A percentile compares a stretch with the other conserved stretches of the same genome.
Evolutionary conservation across 2,888 invertebrate genomes (phyloP).

Genomic region (Scaptomyza cyrtandrae): DNA sequence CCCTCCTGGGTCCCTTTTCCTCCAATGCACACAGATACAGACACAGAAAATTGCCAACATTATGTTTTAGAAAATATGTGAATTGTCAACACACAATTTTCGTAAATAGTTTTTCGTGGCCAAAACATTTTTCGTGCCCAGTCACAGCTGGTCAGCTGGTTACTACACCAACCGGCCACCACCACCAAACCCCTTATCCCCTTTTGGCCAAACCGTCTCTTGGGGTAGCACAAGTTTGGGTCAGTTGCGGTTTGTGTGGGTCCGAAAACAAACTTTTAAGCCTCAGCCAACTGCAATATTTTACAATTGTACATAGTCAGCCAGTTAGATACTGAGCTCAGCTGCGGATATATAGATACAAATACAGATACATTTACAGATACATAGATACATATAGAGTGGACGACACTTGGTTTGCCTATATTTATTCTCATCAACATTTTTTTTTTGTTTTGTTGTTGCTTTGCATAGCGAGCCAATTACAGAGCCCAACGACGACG

Average conservation of each 20-base stretch:
- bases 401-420: constrained; percentile 13
- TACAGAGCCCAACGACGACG: constrained; percentile 40
- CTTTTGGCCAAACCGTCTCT: not conserved
- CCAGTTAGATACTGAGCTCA: constrained; percentile 21
- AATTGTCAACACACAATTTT: constrained; percentile 82
- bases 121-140: constrained; percentile 61
- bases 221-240: constrained; percentile 62
- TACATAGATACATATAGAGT: not conserved
- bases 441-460: constrained; percentile 8
- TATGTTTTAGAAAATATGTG: constrained; percentile 81
- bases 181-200: not conserved
- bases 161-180: not conserved
- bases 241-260: constrained; percentile 68
- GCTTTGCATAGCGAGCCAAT: constrained; percentile 65
- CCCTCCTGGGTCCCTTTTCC: not conserved
- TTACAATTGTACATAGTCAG: constrained; percentile 68
- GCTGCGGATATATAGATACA: constrained; percentile 1
- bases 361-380: not conserved
- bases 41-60: constrained; percentile 70
- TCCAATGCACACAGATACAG: constrained; percentile 14
- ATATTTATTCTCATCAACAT: constrained; percentile 13
- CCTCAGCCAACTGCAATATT: constrained; percentile 75
- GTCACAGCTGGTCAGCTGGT: constrained; percentile 51
- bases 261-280: constrained; percentile 64
- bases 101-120: constrained; percentile 76